phyloP scores from a whole-genome alignment of 2,797 vertebrate genomes.

The Esox masquinongy region DNA sequence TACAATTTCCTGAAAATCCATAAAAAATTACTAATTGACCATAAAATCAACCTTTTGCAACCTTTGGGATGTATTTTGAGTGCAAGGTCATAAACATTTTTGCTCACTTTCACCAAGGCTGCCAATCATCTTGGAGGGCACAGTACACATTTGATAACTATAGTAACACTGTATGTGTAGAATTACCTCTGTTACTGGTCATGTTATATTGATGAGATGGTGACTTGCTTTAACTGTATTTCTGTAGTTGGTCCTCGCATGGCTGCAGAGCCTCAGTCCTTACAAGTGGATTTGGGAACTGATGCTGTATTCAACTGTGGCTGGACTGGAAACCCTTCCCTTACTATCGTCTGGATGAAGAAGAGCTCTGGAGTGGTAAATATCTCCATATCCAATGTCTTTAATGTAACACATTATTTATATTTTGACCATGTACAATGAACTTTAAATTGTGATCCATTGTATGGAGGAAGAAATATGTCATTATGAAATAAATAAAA shows the following conservation, averaged over 20 bases:
- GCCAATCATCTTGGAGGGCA: too few relatives aligned
- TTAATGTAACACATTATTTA: not conserved
- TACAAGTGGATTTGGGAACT: slow-evolving; percentile 93
- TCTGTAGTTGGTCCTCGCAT: slow-evolving; percentile 92
- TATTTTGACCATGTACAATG: not conserved
- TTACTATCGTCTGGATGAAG: slow-evolving; percentile 99
- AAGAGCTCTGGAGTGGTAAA: slow-evolving; percentile 95
- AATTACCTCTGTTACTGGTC: not conserved
- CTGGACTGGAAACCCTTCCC: slow-evolving; percentile 96
- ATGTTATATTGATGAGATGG: not conserved
- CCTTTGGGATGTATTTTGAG: too few relatives aligned
- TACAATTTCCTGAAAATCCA: too few relatives aligned
- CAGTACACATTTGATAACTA: too few relatives aligned
- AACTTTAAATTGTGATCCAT: not conserved
- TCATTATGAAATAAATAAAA: too few relatives aligned
- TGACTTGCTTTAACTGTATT: not conserved
- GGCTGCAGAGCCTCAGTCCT: slow-evolving; percentile 91
- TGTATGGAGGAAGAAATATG: not conserved
- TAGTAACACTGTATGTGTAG: not conserved
- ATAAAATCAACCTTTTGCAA: too few relatives aligned
- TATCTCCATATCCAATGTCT: slow-evolving; percentile 8
- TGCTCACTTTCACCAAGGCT: too few relatives aligned
- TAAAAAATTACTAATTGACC: too few relatives aligned
- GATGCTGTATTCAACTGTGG: slow-evolving; percentile 95
- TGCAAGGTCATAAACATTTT: too few relatives aligned